Evolutionary conservation across 2,113 vertebrate genomes (phyloP).

Genomic region (Myrmecophaga tridactyla): DNA sequence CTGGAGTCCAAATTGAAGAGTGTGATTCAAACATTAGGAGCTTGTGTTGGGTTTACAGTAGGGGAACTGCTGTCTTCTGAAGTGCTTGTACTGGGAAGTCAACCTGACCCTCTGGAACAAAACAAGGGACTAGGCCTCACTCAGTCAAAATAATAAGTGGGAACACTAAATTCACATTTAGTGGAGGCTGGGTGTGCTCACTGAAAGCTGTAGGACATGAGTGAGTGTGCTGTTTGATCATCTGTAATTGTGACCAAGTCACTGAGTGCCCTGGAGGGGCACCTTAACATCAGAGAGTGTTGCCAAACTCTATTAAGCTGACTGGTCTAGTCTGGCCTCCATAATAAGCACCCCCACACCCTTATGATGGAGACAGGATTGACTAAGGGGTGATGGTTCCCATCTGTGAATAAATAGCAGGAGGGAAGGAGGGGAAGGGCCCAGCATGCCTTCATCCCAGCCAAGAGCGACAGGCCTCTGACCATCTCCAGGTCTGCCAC

Average conservation of each 20-base stretch:
- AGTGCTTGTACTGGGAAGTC: too few species aligned
- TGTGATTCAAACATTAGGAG: too few species aligned
- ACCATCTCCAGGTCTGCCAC: not conserved
- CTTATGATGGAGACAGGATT: not conserved
- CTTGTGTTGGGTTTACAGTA: not conserved
- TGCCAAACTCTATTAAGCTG: too few species aligned
- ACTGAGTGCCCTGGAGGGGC: rapidly evolving
- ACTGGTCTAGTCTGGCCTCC: not conserved
- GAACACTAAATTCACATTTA: too few species aligned
- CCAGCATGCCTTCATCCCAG: not conserved
- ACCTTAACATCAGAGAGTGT: not conserved
- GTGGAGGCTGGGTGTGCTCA: too few species aligned
- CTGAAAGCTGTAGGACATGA: not conserved
- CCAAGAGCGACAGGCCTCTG: not conserved
- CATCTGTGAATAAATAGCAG: not conserved
- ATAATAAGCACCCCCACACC: not conserved
- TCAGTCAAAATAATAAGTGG: too few species aligned
- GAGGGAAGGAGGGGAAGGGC: too few species aligned
- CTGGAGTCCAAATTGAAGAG: too few species aligned
- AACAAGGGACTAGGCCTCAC: not conserved
- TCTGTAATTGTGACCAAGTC: not conserved
- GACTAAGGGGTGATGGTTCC: too few species aligned
- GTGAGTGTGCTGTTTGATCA: too few species aligned
- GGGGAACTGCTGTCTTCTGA: not conserved
- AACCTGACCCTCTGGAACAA: not conserved